Conservation (phyloP, 2,888 invertebrate genomes). For the Torymus auratus region DNA sequence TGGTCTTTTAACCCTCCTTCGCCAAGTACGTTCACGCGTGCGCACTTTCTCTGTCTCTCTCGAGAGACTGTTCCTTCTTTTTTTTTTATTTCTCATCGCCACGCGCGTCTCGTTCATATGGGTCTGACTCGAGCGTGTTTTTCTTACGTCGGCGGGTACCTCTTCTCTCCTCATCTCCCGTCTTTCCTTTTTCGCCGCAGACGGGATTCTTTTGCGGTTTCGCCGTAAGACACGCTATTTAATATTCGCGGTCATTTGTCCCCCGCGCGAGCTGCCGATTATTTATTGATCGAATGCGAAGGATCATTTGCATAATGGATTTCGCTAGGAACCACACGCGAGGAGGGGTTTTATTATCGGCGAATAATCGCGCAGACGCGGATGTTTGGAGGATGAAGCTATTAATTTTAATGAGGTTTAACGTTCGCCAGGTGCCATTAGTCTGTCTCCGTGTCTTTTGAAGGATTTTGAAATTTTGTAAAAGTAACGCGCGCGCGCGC, state of each 20-base stretch:
- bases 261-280: slow-evolving; percentile 11
- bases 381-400: slow-evolving; percentile 8
- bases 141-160: slow-evolving; percentile 13
- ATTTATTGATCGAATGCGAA: slow-evolving; percentile 26
- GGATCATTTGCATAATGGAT: slow-evolving; percentile 43
- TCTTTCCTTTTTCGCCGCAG: slow-evolving; percentile 19
- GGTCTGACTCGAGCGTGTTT: too few species aligned
- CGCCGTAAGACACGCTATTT: not conserved
- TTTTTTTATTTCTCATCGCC: too few species aligned
- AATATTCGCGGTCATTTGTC: not conserved
- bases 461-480: too few species aligned
- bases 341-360: not conserved
- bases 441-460: too few species aligned
- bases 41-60: slow-evolving; percentile 62
- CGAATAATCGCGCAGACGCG: slow-evolving; percentile 15
- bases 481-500: too few species aligned
- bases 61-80: too few species aligned
- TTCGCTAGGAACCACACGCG: slow-evolving; percentile 14
- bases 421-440: not conserved
- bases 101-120: too few species aligned
- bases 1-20: slow-evolving; percentile 16
- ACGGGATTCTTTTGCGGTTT: slow-evolving; percentile 19
- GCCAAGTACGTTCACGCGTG: too few species aligned
- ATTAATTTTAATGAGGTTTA: slow-evolving; percentile 30
- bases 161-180: slow-evolving; percentile 61